A percentile compares a stretch with the other conserved stretches of the same genome.
These are phyloP conservation scores for Sitobion miscanthi DNA, from an alignment of 1,140 invertebrate species.

Conservation along the genomic window DNA sequence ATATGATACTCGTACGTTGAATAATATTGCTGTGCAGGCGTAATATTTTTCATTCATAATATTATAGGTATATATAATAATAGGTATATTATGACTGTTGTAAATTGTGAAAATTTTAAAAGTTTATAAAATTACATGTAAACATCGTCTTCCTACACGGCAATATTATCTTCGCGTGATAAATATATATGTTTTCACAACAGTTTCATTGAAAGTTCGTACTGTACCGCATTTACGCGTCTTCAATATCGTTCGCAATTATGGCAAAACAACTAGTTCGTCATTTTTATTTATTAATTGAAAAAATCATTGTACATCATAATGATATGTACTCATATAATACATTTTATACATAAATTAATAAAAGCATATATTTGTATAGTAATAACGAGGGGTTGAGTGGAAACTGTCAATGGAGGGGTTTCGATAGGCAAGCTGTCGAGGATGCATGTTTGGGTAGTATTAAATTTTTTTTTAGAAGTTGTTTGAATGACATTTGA, in stretches of 20 bases:
- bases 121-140: background rate
- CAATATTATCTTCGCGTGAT: background rate
- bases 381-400: background rate
- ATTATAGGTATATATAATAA: background rate
- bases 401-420: background rate
- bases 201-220: background rate
- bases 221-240: background rate
- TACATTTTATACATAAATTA: background rate
- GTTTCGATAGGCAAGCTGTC: background rate
- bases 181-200: background rate
- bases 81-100: background rate
- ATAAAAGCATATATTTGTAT: background rate
- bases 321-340: background rate
- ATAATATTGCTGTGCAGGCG: background rate
- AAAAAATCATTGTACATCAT: background rate
- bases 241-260: background rate
- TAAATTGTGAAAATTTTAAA: background rate
- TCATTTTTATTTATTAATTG: background rate
- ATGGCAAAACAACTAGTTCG: background rate
- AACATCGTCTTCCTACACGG: background rate
- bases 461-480: background rate
- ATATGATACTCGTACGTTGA: background rate
- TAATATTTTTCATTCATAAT: background rate
- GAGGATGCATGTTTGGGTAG: background rate
- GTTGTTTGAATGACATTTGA: background rate